phyloP scores from a whole-genome alignment of 2,113 vertebrate genomes.

The Sceloporus tristichus region DNA sequence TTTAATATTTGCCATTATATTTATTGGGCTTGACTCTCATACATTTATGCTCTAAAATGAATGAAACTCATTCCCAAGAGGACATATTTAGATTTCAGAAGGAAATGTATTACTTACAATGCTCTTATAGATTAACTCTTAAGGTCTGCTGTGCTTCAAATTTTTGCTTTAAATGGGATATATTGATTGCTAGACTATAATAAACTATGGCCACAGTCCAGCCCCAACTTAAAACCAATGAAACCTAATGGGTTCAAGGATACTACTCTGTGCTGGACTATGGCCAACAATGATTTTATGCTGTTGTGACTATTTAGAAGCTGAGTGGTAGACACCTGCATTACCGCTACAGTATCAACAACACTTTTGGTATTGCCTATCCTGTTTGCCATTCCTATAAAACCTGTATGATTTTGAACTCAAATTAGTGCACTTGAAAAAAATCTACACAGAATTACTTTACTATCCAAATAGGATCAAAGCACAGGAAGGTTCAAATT shows the following conservation, averaged over 20 bases:
- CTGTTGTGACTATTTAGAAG: not conserved
- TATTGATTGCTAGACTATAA: not conserved
- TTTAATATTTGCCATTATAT: not conserved
- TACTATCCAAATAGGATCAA: not conserved
- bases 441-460: not conserved
- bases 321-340: not conserved
- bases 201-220: not conserved
- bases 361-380: not conserved
- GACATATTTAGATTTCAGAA: not conserved
- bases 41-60: not conserved
- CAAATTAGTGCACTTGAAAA: not conserved
- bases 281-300: not conserved
- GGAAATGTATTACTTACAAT: not conserved
- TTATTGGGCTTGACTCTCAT: no score
- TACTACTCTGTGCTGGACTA: not conserved
- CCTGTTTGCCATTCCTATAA: not conserved
- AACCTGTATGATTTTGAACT: not conserved
- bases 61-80: not conserved
- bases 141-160: not conserved
- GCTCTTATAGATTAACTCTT: not conserved
- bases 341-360: not conserved
- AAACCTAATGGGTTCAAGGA: not conserved
- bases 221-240: not conserved
- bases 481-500: not conserved
- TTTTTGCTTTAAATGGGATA: not conserved